These are phyloP conservation scores for Triops cancriformis DNA, from an alignment of 1,140 invertebrate species.

Conservation along the genomic window DNA sequence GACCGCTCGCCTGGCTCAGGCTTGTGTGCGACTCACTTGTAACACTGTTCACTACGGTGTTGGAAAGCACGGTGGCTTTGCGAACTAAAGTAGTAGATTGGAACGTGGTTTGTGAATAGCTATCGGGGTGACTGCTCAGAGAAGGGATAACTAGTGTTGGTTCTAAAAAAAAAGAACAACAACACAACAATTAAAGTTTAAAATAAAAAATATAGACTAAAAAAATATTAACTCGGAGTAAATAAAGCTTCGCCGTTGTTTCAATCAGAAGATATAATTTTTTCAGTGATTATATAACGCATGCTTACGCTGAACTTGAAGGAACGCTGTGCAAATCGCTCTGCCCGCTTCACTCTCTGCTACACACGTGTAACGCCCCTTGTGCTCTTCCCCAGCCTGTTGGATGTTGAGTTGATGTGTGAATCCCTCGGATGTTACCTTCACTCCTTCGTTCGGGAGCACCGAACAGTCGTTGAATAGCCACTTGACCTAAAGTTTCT, in stretches of 20 bases:
- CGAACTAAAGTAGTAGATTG: background rate
- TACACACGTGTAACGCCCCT: constrained; percentile 59
- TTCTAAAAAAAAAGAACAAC: background rate
- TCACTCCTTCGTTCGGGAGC: constrained; percentile 55
- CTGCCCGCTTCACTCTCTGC: constrained; percentile 66
- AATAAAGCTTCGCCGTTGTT: no score
- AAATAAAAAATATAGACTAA: background rate
- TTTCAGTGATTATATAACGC: background rate
- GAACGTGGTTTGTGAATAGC: constrained; percentile 14
- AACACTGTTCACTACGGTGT: constrained; percentile 16
- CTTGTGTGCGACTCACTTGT: constrained; percentile 30
- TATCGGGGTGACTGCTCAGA: background rate
- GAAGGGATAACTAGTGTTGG: background rate
- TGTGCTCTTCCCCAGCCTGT: constrained; percentile 44
- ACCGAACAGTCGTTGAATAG: constrained; percentile 59
- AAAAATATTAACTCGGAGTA: background rate
- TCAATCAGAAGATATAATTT: no score
- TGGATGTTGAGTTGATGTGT: constrained; percentile 58
- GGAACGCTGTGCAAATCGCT: constrained; percentile 52
- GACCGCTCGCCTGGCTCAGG: constrained; percentile 34
- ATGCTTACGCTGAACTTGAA: constrained; percentile 42
- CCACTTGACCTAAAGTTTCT: constrained; percentile 53
- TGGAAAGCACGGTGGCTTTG: constrained; percentile 18
- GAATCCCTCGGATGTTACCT: constrained; percentile 59
- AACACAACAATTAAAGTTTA: background rate